Conservation (phyloP, 2,888 invertebrate species). For the Drosophila prostipennis region DNA sequence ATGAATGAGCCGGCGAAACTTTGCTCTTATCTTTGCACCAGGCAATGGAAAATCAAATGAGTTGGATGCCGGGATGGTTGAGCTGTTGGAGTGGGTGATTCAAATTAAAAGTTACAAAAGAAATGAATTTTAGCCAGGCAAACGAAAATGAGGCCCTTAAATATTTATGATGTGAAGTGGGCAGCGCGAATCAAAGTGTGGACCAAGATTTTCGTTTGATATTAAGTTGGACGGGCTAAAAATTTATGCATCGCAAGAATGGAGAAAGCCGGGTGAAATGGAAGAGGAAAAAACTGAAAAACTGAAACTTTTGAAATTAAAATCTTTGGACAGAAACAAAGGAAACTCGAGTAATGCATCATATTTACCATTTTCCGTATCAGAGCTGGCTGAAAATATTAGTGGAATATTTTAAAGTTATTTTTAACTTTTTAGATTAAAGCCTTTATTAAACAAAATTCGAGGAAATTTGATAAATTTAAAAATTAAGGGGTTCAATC, state of each 20-base stretch:
- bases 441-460: no score
- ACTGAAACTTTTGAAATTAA: conserved; percentile 71
- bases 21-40: conserved; percentile 60
- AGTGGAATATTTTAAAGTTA: conserved; percentile 2
- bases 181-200: conserved; percentile 45
- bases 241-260: conserved; percentile 63
- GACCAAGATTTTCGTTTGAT: conserved; percentile 70
- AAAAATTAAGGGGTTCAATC: no score
- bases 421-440: background rate
- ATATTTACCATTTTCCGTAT: conserved; percentile 83
- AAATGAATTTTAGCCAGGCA: conserved; percentile 69
- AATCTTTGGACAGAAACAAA: conserved; percentile 44
- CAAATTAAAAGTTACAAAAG: conserved; percentile 79
- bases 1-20: conserved; percentile 66
- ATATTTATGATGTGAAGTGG: conserved; percentile 79
- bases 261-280: conserved; percentile 9
- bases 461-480: no score
- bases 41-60: conserved; percentile 67
- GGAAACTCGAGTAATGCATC: conserved; percentile 39
- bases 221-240: conserved; percentile 68
- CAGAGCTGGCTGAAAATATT: conserved; percentile 80
- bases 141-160: conserved; percentile 75
- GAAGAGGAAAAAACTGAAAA: conserved; percentile 15
- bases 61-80: conserved; percentile 28
- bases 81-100: conserved; percentile 40